Conservation (phyloP, 2,888 invertebrate species). For the Hyalella azteca region DNA sequence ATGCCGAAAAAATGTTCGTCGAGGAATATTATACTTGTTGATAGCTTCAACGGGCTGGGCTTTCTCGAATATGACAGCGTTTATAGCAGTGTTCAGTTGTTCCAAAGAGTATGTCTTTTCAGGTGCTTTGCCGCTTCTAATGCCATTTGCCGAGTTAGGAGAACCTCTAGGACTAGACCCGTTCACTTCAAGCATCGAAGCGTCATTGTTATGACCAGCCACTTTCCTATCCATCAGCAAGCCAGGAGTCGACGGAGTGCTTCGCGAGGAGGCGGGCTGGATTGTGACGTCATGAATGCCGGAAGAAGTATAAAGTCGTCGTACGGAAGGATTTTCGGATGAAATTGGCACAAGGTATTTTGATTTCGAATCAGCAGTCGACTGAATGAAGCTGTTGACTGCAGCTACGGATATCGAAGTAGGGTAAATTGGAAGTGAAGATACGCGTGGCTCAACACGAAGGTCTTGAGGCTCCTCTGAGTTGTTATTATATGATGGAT, state of each 20-base stretch:
- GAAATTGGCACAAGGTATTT: not conserved
- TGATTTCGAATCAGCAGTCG: not conserved
- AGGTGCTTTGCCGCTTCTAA: not conserved
- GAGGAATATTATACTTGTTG: not conserved
- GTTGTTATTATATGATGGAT: not conserved
- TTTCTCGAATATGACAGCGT: not conserved
- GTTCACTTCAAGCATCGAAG: not conserved
- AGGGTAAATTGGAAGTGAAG: not conserved
- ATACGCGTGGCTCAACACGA: not conserved
- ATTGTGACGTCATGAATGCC: conserved; percentile 6
- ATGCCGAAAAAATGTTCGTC: conserved; percentile 2
- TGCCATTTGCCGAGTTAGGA: not conserved
- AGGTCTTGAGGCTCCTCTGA: not conserved
- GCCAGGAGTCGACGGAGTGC: not conserved
- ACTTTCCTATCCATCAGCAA: not conserved
- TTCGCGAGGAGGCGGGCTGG: not conserved
- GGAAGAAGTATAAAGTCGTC: not conserved
- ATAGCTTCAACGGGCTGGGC: not conserved
- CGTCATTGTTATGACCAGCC: not conserved
- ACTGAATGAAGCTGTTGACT: not conserved
- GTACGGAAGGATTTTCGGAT: not conserved
- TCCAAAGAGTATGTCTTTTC: not conserved
- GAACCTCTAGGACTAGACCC: not conserved
- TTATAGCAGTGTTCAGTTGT: not conserved
- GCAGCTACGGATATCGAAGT: not conserved